phyloP scores from a whole-genome alignment of 2,888 invertebrate genomes.

The Adelognathus sp. region DNA sequence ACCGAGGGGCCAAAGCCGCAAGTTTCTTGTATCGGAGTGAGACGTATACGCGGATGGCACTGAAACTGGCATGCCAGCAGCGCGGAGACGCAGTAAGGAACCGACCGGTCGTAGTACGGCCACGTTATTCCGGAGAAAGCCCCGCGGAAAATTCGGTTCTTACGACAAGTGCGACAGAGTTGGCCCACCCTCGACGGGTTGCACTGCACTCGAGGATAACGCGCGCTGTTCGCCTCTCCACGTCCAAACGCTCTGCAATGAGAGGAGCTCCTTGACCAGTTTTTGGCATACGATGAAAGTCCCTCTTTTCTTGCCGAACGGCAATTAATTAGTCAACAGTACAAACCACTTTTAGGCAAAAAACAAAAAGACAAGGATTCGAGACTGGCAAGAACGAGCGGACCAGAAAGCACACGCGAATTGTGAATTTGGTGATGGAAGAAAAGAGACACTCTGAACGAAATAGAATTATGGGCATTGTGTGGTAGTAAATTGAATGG shows the following conservation, averaged over 20 bases:
- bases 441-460: no score
- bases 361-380: background rate
- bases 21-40: constrained; percentile 54
- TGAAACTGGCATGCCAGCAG: constrained; percentile 54
- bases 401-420: background rate
- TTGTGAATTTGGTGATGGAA: no score
- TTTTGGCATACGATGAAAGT: constrained; percentile 33
- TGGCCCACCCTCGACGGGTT: background rate
- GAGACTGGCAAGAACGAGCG: background rate
- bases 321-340: constrained; percentile 44
- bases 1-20: constrained; percentile 43
- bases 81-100: constrained; percentile 43
- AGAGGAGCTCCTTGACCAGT: constrained; percentile 16
- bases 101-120: constrained; percentile 37
- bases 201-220: constrained; percentile 9
- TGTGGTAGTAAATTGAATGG: no score
- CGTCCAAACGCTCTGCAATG: constrained; percentile 13
- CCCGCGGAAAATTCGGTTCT: constrained; percentile 53
- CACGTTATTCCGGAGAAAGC: constrained; percentile 48
- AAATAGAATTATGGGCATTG: no score
- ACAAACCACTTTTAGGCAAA: background rate
- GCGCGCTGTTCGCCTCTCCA: background rate
- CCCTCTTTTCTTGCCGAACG: background rate
- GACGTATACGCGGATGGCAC: constrained; percentile 31
- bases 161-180: background rate